Conservation (phyloP, 2,888 invertebrate species). For the Sminthurinus aureus region DNA sequence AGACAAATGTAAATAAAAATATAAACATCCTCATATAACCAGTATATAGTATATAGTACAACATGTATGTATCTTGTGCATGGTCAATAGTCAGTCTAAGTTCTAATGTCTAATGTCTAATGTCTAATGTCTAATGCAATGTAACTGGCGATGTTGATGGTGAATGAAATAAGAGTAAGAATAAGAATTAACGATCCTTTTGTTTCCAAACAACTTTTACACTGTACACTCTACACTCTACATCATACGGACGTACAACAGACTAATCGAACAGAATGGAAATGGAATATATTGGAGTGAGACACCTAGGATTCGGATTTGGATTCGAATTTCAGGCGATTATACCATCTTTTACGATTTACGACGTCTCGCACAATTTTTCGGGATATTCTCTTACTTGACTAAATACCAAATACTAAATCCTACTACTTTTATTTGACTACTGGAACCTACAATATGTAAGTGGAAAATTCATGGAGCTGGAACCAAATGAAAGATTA, state of each 20-base stretch:
- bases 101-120: too few relatives aligned
- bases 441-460: not conserved
- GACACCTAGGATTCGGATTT: too few relatives aligned
- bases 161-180: conserved; percentile 18
- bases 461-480: not conserved
- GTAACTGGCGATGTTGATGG: not conserved
- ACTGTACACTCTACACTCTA: not conserved
- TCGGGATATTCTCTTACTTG: not conserved
- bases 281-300: not conserved
- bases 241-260: too few relatives aligned
- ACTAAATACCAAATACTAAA: not conserved
- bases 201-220: not conserved
- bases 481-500: conserved; percentile 24
- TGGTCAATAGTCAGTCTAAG: too few relatives aligned
- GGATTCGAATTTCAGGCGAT: conserved; percentile 7
- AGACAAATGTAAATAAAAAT: too few relatives aligned
- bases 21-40: too few relatives aligned
- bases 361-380: conserved; percentile 15
- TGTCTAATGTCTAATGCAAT: too few relatives aligned
- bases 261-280: not conserved
- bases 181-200: conserved; percentile 18
- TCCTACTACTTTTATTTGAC: not conserved
- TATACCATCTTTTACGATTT: not conserved
- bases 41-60: not conserved
- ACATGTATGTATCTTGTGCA: not conserved